These are phyloP conservation scores for Ammodytes marinus DNA, from an alignment of 2,113 vertebrate genomes.

Conservation along the genomic window DNA sequence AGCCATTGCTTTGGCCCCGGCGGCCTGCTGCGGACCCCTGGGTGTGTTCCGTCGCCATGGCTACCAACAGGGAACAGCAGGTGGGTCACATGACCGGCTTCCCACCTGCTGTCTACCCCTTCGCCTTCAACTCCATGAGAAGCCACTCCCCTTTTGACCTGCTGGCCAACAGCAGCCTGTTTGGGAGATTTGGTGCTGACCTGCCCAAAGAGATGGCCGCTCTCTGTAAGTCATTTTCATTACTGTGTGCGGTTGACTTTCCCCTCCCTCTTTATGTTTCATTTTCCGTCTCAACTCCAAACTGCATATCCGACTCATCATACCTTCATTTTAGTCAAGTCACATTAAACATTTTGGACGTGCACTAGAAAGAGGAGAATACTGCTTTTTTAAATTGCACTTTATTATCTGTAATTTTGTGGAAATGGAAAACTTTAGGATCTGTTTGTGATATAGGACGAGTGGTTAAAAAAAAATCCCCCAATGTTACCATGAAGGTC, in stretches of 20 bases:
- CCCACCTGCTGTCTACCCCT: conserved; percentile 91
- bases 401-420: conserved; percentile 77
- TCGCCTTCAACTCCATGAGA: conserved; percentile 91
- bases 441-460: conserved; percentile 68
- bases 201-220: conserved; percentile 96
- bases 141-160: conserved; percentile 93
- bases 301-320: conserved; percentile 23
- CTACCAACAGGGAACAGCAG: conserved; percentile 92
- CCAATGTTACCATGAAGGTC: conserved; percentile 40
- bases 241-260: conserved; percentile 33
- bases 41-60: conserved; percentile 83
- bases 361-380: conserved; percentile 58
- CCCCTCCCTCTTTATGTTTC: conserved; percentile 21
- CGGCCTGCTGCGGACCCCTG: conserved; percentile 68
- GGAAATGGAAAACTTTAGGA: conserved; percentile 68
- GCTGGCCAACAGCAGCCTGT: conserved; percentile 89
- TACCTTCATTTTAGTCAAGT: conserved; percentile 48
- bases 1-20: conserved; percentile 16
- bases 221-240: conserved; percentile 88
- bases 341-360: conserved; percentile 52
- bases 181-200: conserved; percentile 91
- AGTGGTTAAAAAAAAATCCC: conserved; percentile 37
- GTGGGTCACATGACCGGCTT: conserved; percentile 92
- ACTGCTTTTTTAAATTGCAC: conserved; percentile 61
- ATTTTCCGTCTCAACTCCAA: conserved; percentile 39